phyloP scores from a whole-genome alignment of 2,888 invertebrate genomes.

The Drosophila borealis region DNA sequence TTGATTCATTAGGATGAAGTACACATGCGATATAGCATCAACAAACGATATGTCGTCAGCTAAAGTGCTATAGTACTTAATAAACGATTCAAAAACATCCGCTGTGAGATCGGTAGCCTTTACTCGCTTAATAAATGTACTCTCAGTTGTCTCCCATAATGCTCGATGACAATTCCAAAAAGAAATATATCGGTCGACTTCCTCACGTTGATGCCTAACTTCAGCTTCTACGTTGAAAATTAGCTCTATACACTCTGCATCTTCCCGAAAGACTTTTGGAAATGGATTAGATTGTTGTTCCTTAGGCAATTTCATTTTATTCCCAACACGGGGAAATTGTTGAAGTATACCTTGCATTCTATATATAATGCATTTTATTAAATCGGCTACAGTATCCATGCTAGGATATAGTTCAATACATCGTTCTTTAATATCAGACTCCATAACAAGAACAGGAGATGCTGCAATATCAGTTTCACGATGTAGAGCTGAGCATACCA shows the following conservation, averaged over 20 bases:
- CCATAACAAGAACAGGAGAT: conserved; percentile 88
- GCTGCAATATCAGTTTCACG: conserved; percentile 89
- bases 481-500: conserved; percentile 89
- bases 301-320: conserved; percentile 88
- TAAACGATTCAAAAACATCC: conserved; percentile 90
- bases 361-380: conserved; percentile 88
- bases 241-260: conserved; percentile 87
- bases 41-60: conserved; percentile 92
- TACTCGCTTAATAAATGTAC: conserved; percentile 89
- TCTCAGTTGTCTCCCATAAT: conserved; percentile 93
- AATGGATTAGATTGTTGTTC: conserved; percentile 86
- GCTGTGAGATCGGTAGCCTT: conserved; percentile 89
- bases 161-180: conserved; percentile 92
- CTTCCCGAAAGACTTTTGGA: conserved; percentile 86
- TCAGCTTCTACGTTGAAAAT: conserved; percentile 86
- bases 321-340: conserved; percentile 88
- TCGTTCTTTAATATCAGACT: conserved; percentile 82
- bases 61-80: conserved; percentile 90
- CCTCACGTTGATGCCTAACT: conserved; percentile 81
- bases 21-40: conserved; percentile 91
- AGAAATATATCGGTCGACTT: conserved; percentile 87
- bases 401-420: conserved; percentile 89
- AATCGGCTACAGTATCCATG: conserved; percentile 87
- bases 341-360: conserved; percentile 88
- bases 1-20: conserved; percentile 93